phyloP scores from a whole-genome alignment of 2,888 invertebrate species.

The Nebria brevicollis region DNA sequence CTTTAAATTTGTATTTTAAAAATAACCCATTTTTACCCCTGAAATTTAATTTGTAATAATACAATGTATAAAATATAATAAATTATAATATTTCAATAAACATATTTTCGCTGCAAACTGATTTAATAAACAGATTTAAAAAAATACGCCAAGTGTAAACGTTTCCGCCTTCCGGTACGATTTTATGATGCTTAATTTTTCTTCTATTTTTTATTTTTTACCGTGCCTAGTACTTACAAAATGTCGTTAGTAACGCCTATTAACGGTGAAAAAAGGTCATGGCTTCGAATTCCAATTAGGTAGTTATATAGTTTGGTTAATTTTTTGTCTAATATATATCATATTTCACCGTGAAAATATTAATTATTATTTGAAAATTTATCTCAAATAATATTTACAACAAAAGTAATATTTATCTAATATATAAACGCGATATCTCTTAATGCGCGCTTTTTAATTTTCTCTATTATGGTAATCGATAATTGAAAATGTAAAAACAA shows the following conservation, averaged over 20 bases:
- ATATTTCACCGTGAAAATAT: background rate
- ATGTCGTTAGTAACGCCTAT: slow-evolving; percentile 1
- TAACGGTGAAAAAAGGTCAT: background rate
- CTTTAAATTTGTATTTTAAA: background rate
- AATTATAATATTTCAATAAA: background rate
- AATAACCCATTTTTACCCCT: background rate
- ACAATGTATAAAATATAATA: background rate
- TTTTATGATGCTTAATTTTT: slow-evolving; percentile 1
- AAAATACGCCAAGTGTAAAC: background rate
- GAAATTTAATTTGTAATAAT: background rate
- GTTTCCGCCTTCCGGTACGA: background rate
- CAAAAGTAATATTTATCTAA: no score
- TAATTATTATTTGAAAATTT: background rate
- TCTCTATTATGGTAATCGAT: no score
- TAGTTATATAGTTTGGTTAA: background rate
- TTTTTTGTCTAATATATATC: background rate
- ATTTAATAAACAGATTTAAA: background rate
- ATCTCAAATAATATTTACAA: background rate
- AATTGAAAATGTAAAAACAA: no score
- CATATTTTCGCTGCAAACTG: background rate
- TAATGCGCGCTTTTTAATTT: no score
- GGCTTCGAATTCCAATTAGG: background rate
- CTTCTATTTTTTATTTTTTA: background rate
- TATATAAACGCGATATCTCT: no score
- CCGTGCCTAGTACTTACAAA: background rate